phyloP scores from a whole-genome alignment of 2,888 invertebrate genomes.

The Eudemis profundana region DNA sequence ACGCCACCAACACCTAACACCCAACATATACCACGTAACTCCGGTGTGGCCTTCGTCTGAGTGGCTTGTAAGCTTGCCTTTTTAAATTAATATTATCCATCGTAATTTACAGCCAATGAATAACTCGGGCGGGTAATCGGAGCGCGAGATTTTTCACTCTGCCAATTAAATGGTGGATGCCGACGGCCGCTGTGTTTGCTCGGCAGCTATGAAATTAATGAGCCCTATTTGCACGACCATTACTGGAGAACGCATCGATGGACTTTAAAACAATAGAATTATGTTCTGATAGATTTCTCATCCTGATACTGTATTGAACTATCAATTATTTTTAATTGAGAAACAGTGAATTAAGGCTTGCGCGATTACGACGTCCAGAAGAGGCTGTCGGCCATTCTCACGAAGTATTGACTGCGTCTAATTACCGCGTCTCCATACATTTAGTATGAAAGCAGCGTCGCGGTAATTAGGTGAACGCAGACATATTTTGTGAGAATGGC shows the following conservation, averaged over 20 bases:
- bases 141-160: slow-evolving; percentile 77
- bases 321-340: slow-evolving; percentile 6
- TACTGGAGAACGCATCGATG: slow-evolving; percentile 45
- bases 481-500: too few species aligned
- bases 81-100: slow-evolving; percentile 53
- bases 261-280: slow-evolving; percentile 21
- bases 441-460: too few species aligned
- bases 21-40: too few species aligned
- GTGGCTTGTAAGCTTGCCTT: slow-evolving; percentile 7
- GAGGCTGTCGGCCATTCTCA: too few species aligned
- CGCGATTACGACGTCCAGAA: too few species aligned
- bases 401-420: too few species aligned
- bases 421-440: too few species aligned
- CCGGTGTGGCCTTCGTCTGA: background rate
- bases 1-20: too few species aligned
- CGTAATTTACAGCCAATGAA: slow-evolving; percentile 66
- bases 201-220: slow-evolving; percentile 73
- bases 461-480: too few species aligned
- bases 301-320: background rate
- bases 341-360: too few species aligned
- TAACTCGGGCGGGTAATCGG: slow-evolving; percentile 68
- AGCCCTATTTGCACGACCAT: slow-evolving; percentile 54
- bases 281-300: background rate
- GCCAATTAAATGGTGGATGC: slow-evolving; percentile 71
- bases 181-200: slow-evolving; percentile 65